Evolutionary conservation across 2,113 vertebrate species (phyloP), one percentile per base, ranked within the genome.

Genomic region (Mus spicilegus): DNA sequence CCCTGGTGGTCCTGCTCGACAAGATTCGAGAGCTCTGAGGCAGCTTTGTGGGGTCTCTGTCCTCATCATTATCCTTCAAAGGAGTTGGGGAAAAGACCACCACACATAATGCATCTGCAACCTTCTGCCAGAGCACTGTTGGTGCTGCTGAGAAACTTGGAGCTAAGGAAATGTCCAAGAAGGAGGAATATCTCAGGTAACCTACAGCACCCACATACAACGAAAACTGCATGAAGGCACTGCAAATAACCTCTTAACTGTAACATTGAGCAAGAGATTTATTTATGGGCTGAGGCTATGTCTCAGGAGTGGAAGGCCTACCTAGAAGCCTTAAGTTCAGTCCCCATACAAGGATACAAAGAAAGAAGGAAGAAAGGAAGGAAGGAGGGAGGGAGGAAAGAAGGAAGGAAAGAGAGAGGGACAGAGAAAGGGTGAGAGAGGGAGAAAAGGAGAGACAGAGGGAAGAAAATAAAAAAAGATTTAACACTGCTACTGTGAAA

Each of bases 51-150:
- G 7, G 39, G 3, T 24, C 26, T 30, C 51, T 26, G 26, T 1
- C 26, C 39, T 61, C 14, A 26, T 36, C 36, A 20, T 7, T 9
- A 5, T 4, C 10, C 75, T 11, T 39, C 39, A 2, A 67, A 67
- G 67, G 39, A 77, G 39, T 39, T 67, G 7, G 8, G 1, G 2
- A 56, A 10, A 39, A 24, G 22, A 4, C 20, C 3, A 13, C 19
- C 56, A 6, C 1, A 14, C 61, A 20, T 2, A 6, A 22, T 14
- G 39, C 1, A 19, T 39, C 63, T 1, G 1, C 3, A 4, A 3
- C 42, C 39, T 17, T 75, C 90, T 7, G 20, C 46, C 39, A 36
- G 46, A 39, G 78, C 67, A 3, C 73, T 14, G 63, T 8, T 4
- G 24, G 22, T 3, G 14, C 63, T 0, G 0, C 61, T n/a, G 17